These are phyloP conservation scores for Clarias pachynema DNA, from an alignment of 2,797 vertebrate genomes.

Conservation along the genomic window DNA sequence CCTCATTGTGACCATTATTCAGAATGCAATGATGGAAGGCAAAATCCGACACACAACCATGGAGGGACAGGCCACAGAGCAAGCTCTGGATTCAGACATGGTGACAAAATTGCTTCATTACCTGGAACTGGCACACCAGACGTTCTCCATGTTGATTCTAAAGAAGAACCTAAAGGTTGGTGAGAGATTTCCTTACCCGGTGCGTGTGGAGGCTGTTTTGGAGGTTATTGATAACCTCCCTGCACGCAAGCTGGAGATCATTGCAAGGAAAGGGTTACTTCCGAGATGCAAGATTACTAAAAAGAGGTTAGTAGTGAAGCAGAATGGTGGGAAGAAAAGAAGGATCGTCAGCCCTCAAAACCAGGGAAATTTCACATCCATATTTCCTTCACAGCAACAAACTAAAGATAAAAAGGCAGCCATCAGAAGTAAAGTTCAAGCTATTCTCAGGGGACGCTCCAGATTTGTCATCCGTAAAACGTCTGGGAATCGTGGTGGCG, in stretches of 20 bases:
- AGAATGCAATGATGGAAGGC: slow-evolving; percentile 83
- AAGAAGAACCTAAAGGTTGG: slow-evolving; percentile 78
- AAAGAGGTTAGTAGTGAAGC: slow-evolving; percentile 69
- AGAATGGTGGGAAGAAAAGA: slow-evolving; percentile 54
- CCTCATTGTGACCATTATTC: slow-evolving; percentile 77
- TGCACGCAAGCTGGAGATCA: slow-evolving; percentile 75
- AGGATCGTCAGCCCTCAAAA: slow-evolving; percentile 60
- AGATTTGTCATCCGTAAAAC: slow-evolving; percentile 77
- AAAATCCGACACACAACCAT: slow-evolving; percentile 72
- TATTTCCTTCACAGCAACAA: slow-evolving; percentile 53
- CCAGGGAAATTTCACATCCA: slow-evolving; percentile 60
- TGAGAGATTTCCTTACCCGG: slow-evolving; percentile 78
- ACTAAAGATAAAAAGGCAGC: slow-evolving; percentile 68
- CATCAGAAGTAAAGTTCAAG: slow-evolving; percentile 73
- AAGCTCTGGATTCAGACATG: slow-evolving; percentile 73
- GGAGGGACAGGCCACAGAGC: slow-evolving; percentile 69
- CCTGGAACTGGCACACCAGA: slow-evolving; percentile 72
- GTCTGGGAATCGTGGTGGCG: slow-evolving; percentile 30
- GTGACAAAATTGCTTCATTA: slow-evolving; percentile 76
- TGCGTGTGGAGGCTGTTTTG: slow-evolving; percentile 74
- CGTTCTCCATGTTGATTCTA: slow-evolving; percentile 77
- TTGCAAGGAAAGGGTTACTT: slow-evolving; percentile 71
- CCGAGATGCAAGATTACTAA: slow-evolving; percentile 72
- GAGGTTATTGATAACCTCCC: slow-evolving; percentile 81
- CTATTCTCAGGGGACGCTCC: slow-evolving; percentile 74